Percentiles rank a stretch among this genome's conserved stretches.
These are phyloP conservation scores for Gymnocheta viridis DNA, from an alignment of 2,888 invertebrate genomes.

Conservation along the genomic window DNA sequence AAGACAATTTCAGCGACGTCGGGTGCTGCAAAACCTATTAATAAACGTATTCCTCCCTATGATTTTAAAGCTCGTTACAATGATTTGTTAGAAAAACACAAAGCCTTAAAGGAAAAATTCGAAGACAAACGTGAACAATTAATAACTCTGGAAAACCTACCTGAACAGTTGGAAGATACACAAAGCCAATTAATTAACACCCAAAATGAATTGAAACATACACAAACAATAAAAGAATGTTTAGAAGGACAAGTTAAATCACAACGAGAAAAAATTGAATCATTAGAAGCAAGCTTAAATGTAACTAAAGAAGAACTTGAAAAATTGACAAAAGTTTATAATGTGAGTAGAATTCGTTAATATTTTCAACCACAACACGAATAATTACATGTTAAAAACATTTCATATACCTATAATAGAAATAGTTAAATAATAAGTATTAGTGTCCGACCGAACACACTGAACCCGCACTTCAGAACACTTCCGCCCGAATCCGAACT, in stretches of 20 bases:
- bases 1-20: constrained; percentile 60
- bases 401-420: too few relatives aligned
- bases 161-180: constrained; percentile 83
- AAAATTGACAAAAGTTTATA: constrained; percentile 73
- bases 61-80: constrained; percentile 86
- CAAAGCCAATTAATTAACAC: constrained; percentile 77
- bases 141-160: constrained; percentile 83
- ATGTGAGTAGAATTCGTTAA: constrained; percentile 72
- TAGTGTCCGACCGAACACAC: too few relatives aligned
- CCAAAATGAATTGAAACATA: constrained; percentile 76
- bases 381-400: too few relatives aligned
- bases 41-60: constrained; percentile 85
- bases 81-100: constrained; percentile 85
- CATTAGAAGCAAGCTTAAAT: constrained; percentile 75
- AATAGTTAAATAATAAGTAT: too few relatives aligned
- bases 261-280: constrained; percentile 76
- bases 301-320: constrained; percentile 76
- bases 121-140: constrained; percentile 83
- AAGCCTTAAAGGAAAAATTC: constrained; percentile 83
- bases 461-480: too few relatives aligned
- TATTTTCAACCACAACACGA: too few relatives aligned
- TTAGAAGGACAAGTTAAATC: constrained; percentile 76
- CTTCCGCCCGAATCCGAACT: too few relatives aligned
- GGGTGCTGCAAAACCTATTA: constrained; percentile 76
- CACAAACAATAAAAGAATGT: constrained; percentile 76